These are phyloP conservation scores for Siderastrea siderea DNA, from an alignment of 92 coral and sea anemone species.

Conservation along the genomic window DNA sequence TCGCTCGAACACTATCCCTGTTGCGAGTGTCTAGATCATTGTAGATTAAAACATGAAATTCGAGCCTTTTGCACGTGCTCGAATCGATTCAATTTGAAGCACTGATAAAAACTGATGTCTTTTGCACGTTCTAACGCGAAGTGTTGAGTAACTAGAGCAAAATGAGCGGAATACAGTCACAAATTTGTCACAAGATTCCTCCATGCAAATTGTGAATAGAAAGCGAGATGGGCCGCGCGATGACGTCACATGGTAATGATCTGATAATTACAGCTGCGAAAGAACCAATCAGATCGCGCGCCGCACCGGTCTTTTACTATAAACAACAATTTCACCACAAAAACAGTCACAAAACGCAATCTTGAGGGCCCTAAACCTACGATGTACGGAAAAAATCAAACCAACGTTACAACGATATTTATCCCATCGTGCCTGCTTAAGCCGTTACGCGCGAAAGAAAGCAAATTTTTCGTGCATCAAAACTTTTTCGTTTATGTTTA, in stretches of 20 bases:
- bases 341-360: not conserved
- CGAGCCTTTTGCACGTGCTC: conserved; percentile 51
- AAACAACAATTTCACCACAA: not conserved
- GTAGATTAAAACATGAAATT: conserved; percentile 44
- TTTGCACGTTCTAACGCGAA: conserved; percentile 16
- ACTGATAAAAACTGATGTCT: conserved; percentile 15
- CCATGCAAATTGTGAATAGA: conserved; percentile 47
- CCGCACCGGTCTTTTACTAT: not conserved
- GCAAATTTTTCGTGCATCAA: not conserved
- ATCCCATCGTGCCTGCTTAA: not conserved
- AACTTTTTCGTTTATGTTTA: not conserved
- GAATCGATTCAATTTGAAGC: conserved; percentile 17
- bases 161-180: conserved; percentile 24
- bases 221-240: conserved; percentile 45
- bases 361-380: not conserved
- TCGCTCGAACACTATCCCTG: conserved; percentile 27
- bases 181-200: conserved; percentile 48
- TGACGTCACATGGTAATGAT: conserved; percentile 59
- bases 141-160: conserved; percentile 16
- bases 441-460: not conserved
- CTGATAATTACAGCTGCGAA: conserved; percentile 19
- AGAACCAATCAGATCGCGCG: conserved; percentile 42
- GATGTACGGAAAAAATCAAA: too few relatives aligned
- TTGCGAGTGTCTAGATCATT: conserved; percentile 39
- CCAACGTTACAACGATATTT: too few relatives aligned